Conservation (phyloP, 2,888 invertebrate genomes). For the Cremastinae sp. region DNA sequence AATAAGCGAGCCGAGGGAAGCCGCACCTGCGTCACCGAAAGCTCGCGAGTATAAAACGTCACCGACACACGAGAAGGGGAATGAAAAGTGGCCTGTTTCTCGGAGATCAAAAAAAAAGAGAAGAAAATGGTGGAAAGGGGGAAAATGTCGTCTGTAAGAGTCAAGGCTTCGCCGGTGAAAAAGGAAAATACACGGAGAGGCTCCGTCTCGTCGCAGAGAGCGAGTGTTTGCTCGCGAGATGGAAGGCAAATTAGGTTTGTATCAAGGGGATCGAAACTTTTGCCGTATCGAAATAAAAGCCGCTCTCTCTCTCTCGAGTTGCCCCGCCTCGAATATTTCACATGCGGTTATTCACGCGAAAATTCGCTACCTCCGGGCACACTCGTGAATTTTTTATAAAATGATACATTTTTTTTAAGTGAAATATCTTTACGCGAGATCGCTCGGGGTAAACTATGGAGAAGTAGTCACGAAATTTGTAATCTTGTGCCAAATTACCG, state of each 20-base stretch:
- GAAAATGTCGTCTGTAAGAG: constrained; percentile 4
- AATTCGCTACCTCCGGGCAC: background rate
- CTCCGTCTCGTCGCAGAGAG: constrained; percentile 39
- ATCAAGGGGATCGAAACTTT: constrained; percentile 73
- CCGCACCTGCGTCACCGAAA: background rate
- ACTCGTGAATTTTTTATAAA: constrained; percentile 9
- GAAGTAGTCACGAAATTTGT: no score
- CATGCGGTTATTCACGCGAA: constrained; percentile 2
- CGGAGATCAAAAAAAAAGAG: background rate
- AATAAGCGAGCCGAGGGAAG: background rate
- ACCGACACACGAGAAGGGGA: background rate
- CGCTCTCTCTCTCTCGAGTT: constrained; percentile 51
- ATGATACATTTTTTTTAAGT: background rate
- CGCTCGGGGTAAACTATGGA: no score
- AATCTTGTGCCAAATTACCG: no score
- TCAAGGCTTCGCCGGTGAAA: constrained; percentile 8
- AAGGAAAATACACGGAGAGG: constrained; percentile 1
- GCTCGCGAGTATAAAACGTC: constrained; percentile 8
- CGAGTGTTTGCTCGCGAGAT: constrained; percentile 76
- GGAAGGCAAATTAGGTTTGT: constrained; percentile 79
- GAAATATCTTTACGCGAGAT: background rate
- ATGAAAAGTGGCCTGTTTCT: background rate
- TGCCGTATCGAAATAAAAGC: constrained; percentile 77
- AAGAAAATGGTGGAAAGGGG: background rate
- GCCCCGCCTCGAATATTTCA: constrained; percentile 39